Base-by-base conservation (phyloP, 2,797 vertebrate genomes). In the Balearica regulorum region DNA sequence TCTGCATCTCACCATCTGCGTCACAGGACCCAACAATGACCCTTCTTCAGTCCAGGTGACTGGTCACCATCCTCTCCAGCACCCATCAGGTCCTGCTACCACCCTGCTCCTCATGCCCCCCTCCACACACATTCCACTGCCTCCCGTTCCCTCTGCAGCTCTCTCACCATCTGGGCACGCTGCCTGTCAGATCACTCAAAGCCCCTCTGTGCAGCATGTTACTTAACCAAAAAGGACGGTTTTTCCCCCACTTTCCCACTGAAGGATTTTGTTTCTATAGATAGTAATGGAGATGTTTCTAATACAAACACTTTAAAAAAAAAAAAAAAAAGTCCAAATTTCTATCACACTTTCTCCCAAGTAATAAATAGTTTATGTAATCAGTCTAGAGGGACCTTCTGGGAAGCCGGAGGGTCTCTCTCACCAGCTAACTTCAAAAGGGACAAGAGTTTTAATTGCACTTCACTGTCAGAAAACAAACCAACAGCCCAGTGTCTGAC, bases 381-480 rank as follows among this genome's bases (percentile, higher is more conserved):
- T 86, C 89, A 58, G 76, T 70, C 48, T 60, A 33, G 70, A 83
- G 69, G 68, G 71, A 94, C 46, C 31, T 91, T 81, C n/a, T 48
- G 43, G 72, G 68, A 82, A 91, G 76, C 66, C 5, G 3, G 77
- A 83, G 87, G 88, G 87, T 81, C 64, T 44, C 49, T 80, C 55
- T 79, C 39, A 54, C 9, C 77, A 92, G 22, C n/a, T 76, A 93
- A 80, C 66, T 94, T 94, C 93, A 91, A 90, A 96, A 87, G 58
- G 78, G 46, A 61, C 66, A 19, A n/a, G 82, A 76, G 66, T 68
- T 90, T 78, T 90, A 81, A 90, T 78, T 79, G 81, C 92, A 89
- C 77, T 61, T 89, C 49, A 39, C 85, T 69, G 73, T 84, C 82
- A 91, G 68, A 95, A 95, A 89, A 95, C 76, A 96, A 95, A 87